Evolutionary conservation across 2,113 vertebrate species (phyloP).

Genomic region (Camarhynchus parvulus): DNA sequence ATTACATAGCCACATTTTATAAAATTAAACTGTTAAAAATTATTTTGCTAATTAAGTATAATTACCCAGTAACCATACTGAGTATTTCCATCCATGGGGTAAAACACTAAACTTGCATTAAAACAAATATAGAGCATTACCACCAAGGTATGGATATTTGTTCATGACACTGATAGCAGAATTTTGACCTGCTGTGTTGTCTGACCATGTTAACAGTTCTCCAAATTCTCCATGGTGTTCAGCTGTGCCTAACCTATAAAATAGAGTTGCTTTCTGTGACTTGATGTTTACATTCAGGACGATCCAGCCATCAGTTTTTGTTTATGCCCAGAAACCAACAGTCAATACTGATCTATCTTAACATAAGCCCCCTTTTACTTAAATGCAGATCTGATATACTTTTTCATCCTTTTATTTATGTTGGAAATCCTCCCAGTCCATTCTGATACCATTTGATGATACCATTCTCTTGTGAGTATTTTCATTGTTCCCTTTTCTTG

Average conservation of each 20-base stretch:
- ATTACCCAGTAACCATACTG: background rate
- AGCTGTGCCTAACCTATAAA: background rate
- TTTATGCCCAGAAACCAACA: background rate
- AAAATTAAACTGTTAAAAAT: background rate
- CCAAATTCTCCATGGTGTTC: background rate
- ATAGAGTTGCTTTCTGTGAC: background rate
- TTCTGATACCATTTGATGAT: background rate
- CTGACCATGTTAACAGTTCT: background rate
- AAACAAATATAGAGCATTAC: background rate
- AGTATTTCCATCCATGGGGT: background rate
- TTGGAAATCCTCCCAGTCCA: background rate
- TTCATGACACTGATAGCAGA: background rate
- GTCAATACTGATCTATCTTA: background rate
- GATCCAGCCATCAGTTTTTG: background rate
- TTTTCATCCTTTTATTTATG: background rate
- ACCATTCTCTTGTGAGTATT: background rate
- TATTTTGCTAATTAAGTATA: background rate
- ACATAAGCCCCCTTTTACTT: background rate
- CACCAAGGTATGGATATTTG: accelerated
- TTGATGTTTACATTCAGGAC: background rate
- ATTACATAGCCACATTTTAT: background rate
- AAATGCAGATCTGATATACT: background rate
- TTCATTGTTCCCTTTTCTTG: background rate
- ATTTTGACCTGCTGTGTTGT: background rate
- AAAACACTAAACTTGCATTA: background rate